Percentiles rank a stretch among this genome's conserved stretches.
Evolutionary conservation across 2,888 invertebrate genomes (phyloP).

Genomic region (Podabrus alpinus): DNA sequence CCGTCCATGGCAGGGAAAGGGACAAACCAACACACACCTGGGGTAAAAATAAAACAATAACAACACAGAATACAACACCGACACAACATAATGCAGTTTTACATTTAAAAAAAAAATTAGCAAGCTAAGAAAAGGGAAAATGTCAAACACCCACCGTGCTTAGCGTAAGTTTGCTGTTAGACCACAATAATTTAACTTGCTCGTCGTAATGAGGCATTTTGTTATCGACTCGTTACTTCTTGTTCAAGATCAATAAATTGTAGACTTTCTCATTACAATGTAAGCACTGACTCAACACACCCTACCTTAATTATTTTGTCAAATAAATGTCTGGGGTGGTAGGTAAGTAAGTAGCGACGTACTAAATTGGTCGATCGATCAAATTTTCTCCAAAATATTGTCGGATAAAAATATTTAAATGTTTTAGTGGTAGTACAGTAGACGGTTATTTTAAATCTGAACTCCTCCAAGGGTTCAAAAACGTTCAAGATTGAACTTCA

Average conservation of each 20-base stretch:
- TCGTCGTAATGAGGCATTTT: not conserved
- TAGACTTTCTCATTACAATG: not conserved
- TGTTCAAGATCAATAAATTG: not conserved
- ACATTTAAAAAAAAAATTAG: not conserved
- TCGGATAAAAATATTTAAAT: too few species aligned
- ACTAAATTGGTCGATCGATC: too few species aligned
- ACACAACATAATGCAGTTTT: not conserved
- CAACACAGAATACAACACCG: not conserved
- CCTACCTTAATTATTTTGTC: not conserved
- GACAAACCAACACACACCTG: constrained; percentile 40
- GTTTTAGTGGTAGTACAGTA: too few species aligned
- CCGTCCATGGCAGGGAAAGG: constrained; percentile 50
- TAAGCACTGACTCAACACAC: not conserved
- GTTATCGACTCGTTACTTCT: not conserved
- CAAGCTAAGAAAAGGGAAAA: not conserved
- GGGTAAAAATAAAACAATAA: constrained; percentile 22
- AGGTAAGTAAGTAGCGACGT: not conserved
- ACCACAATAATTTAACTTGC: not conserved
- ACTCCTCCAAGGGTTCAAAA: too few species aligned
- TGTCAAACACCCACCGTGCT: not conserved
- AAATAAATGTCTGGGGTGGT: not conserved
- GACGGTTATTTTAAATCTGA: too few species aligned
- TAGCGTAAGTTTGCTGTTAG: not conserved
- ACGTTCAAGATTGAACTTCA: too few species aligned
- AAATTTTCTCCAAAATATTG: too few species aligned